Conservation (phyloP, 2,113 vertebrate genomes). For the Sorex araneus region DNA sequence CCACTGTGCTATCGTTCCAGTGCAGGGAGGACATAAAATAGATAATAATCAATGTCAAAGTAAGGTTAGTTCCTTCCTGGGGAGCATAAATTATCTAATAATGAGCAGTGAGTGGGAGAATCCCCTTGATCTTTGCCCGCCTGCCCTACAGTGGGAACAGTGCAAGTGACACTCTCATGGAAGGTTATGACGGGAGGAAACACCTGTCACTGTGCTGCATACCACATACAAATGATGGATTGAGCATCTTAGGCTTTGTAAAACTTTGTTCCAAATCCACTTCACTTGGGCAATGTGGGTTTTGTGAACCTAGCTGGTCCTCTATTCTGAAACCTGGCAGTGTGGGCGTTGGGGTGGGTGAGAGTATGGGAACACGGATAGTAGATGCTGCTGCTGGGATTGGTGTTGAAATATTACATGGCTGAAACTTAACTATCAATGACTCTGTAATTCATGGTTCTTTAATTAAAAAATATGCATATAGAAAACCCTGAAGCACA, state of each 20-base stretch:
- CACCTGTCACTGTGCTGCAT: not conserved
- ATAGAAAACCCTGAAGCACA: not conserved
- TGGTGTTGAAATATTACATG: no score
- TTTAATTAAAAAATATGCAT: no score
- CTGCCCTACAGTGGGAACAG: not conserved
- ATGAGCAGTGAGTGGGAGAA: not conserved
- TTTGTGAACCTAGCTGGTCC: not conserved
- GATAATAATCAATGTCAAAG: not conserved
- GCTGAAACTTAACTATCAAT: no score
- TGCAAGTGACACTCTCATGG: not conserved
- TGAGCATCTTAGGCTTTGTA: not conserved
- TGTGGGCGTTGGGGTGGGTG: no score
- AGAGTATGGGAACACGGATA: no score
- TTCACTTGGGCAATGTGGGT: not conserved
- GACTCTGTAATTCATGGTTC: no score
- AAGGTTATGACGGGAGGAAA: rapidly evolving
- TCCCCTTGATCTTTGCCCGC: not conserved
- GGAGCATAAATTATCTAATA: constrained; percentile 1
- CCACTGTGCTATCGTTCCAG: no score
- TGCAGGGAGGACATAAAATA: no score
- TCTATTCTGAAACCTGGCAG: not conserved
- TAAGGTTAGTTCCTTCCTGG: not conserved
- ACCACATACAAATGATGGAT: not conserved
- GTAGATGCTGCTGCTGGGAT: no score
- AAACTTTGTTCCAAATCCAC: not conserved